phyloP scores from a whole-genome alignment of 35 echinoderm and acorn worm genomes.

The Lytechinus pictus region DNA sequence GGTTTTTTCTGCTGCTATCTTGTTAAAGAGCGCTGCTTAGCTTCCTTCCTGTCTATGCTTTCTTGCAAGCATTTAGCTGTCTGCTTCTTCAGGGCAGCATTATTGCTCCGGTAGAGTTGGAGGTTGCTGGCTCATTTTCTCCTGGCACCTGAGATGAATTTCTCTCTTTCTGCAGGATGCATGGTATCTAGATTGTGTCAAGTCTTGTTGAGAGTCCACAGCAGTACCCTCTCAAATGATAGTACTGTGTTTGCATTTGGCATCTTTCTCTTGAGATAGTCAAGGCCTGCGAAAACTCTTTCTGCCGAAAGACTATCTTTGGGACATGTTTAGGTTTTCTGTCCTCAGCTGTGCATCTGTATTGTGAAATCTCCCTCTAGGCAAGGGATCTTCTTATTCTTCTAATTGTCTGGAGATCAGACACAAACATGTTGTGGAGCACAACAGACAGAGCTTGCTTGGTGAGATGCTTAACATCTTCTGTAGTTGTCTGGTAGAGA shows the following conservation, averaged over 20 bases:
- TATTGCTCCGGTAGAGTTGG: background rate
- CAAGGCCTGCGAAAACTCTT: constrained; percentile 72
- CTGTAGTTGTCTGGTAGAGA: constrained; percentile 28
- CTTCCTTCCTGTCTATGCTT: background rate
- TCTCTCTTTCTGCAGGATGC: background rate
- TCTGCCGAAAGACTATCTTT: constrained; percentile 65
- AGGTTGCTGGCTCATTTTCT: background rate
- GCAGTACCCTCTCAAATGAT: constrained; percentile 62
- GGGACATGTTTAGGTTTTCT: constrained; percentile 44
- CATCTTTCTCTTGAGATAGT: constrained; percentile 63
- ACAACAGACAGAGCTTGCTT: constrained; percentile 65
- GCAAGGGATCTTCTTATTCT: constrained; percentile 62
- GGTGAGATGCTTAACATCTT: constrained; percentile 49
- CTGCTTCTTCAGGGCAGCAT: background rate
- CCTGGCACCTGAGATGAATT: constrained; percentile 12
- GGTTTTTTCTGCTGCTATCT: constrained; percentile 57
- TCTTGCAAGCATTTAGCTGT: background rate
- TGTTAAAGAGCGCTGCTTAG: background rate
- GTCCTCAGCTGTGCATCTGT: constrained; percentile 12
- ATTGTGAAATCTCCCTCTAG: constrained; percentile 58
- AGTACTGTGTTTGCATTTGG: constrained; percentile 68
- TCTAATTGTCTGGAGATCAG: constrained; percentile 52
- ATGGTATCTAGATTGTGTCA: constrained; percentile 42
- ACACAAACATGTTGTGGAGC: constrained; percentile 77
- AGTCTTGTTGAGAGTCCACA: constrained; percentile 68